phyloP scores from a whole-genome alignment of 1,140 invertebrate species.

The Batillaria attramentaria region DNA sequence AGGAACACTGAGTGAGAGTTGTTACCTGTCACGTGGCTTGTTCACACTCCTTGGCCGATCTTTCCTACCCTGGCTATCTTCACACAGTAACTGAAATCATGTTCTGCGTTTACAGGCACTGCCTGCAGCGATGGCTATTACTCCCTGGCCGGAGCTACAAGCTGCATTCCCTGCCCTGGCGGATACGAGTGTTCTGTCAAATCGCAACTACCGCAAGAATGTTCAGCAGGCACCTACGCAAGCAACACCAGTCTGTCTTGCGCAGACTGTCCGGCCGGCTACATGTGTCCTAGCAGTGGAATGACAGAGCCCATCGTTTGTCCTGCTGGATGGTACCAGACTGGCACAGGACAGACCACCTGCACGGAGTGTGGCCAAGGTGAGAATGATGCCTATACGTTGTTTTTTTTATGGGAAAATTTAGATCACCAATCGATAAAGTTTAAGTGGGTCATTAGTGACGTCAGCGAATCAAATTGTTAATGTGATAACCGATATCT shows the following conservation, averaged over 20 bases:
- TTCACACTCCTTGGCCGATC: too few relatives aligned
- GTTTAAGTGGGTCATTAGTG: too few relatives aligned
- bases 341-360: constrained; percentile 50
- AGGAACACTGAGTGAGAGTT: too few relatives aligned
- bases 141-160: constrained; percentile 46
- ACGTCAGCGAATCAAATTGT: too few relatives aligned
- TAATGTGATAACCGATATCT: too few relatives aligned
- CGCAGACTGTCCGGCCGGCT: constrained; percentile 53
- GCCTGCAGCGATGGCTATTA: constrained; percentile 50
- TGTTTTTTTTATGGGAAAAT: too few relatives aligned
- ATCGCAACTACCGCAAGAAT: constrained; percentile 49
- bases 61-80: neutral
- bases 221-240: constrained; percentile 56
- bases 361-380: constrained; percentile 65
- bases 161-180: constrained; percentile 58
- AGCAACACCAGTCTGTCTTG: constrained; percentile 48
- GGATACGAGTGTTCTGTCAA: constrained; percentile 52
- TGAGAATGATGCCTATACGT: too few relatives aligned
- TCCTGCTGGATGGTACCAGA: constrained; percentile 58
- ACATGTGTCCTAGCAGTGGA: constrained; percentile 52
- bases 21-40: too few relatives aligned
- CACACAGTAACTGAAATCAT: neutral
- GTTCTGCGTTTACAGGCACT: constrained; percentile 19
- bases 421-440: too few relatives aligned
- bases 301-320: constrained; percentile 52